Evolutionary conservation across 1,140 invertebrate genomes (phyloP).

Genomic region (Drosophila parvula): DNA sequence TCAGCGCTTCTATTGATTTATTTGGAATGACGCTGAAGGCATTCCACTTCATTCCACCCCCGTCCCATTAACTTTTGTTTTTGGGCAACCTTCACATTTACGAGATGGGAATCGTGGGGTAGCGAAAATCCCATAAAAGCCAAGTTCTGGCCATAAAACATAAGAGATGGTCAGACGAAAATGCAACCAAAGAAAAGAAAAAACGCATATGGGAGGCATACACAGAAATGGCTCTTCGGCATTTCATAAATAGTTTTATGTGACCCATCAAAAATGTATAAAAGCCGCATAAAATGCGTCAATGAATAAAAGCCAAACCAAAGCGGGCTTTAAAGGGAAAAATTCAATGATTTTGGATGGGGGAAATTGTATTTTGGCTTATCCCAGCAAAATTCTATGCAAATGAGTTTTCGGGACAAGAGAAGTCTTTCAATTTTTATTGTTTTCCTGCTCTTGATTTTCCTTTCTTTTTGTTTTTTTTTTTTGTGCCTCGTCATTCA

Average conservation of each 20-base stretch:
- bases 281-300: slow-evolving; percentile 54
- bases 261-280: slow-evolving; percentile 48
- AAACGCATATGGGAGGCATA: slow-evolving; percentile 28
- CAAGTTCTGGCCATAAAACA: slow-evolving; percentile 63
- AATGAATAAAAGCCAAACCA: slow-evolving; percentile 33
- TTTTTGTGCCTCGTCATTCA: slow-evolving; percentile 2
- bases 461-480: slow-evolving; percentile 3
- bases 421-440: slow-evolving; percentile 53
- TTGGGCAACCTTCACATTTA: slow-evolving; percentile 52
- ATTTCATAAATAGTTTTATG: slow-evolving; percentile 77
- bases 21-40: slow-evolving; percentile 46
- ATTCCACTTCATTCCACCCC: slow-evolving; percentile 20
- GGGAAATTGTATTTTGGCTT: slow-evolving; percentile 35
- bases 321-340: slow-evolving; percentile 48
- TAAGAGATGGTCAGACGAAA: slow-evolving; percentile 47
- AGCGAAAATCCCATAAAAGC: slow-evolving; percentile 53
- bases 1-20: slow-evolving; percentile 69
- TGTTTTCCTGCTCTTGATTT: slow-evolving; percentile 27
- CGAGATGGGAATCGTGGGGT: slow-evolving; percentile 23
- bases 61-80: slow-evolving; percentile 30
- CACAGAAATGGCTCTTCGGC: slow-evolving; percentile 26
- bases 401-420: slow-evolving; percentile 52
- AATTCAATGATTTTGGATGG: slow-evolving; percentile 25
- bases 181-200: slow-evolving; percentile 28
- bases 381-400: slow-evolving; percentile 52